phyloP scores from a whole-genome alignment of 2,797 vertebrate species.

The Gymnothorax reevesii region DNA sequence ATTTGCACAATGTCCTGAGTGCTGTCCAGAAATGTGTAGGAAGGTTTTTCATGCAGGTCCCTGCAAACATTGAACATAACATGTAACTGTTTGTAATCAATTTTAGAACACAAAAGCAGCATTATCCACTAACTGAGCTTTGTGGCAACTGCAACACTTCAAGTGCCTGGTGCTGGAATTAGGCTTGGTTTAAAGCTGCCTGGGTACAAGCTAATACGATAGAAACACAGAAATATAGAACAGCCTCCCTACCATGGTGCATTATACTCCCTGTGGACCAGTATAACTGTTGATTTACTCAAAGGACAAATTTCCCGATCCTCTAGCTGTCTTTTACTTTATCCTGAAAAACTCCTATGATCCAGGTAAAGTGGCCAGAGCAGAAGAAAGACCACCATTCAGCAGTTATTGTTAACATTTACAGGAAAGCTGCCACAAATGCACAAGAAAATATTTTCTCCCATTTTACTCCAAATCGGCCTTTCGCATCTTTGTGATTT shows the following conservation, averaged over 20 bases:
- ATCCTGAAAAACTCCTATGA: not conserved
- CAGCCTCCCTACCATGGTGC: not conserved
- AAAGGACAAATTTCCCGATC: not conserved
- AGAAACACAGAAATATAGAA: not conserved
- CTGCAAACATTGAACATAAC: too few species aligned
- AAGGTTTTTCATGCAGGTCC: too few species aligned
- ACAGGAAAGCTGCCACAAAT: not conserved
- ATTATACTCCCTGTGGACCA: too few species aligned
- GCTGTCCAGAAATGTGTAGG: too few species aligned
- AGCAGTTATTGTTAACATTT: not conserved
- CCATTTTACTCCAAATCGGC: not conserved
- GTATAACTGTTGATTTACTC: not conserved
- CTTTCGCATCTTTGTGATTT: not conserved
- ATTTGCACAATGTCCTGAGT: too few species aligned
- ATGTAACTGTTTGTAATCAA: too few species aligned
- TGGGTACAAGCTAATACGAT: too few species aligned
- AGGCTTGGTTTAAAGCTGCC: too few species aligned
- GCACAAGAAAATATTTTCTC: not conserved
- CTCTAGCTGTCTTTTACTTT: not conserved
- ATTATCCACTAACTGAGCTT: too few species aligned
- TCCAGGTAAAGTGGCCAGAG: constrained; percentile 16
- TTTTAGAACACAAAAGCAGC: too few species aligned
- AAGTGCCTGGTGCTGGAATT: too few species aligned
- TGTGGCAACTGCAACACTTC: too few species aligned
- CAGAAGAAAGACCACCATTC: not conserved